Evolutionary conservation across 2,797 vertebrate genomes (phyloP).

Genomic region (Caiman crocodilus): DNA sequence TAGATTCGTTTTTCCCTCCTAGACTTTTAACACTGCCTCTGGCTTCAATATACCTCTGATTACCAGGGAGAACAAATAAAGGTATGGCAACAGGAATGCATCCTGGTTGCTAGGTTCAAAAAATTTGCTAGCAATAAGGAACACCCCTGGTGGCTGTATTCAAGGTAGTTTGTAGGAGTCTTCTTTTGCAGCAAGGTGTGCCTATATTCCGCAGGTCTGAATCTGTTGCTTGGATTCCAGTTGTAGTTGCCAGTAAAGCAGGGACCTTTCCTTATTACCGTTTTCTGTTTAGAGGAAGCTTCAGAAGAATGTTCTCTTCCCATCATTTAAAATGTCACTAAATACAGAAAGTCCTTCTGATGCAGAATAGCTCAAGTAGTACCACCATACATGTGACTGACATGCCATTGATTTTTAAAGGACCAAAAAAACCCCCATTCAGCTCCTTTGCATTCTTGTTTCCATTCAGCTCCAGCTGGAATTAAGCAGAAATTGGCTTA

Average conservation of each 20-base stretch:
- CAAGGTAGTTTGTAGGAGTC: not conserved
- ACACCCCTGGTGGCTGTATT: too few relatives aligned
- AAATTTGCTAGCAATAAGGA: not conserved
- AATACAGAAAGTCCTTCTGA: not conserved
- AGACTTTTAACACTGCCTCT: too few relatives aligned
- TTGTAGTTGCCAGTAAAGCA: too few relatives aligned
- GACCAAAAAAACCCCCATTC: not conserved
- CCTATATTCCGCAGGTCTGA: not conserved
- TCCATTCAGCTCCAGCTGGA: not conserved
- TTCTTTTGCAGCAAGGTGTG: not conserved
- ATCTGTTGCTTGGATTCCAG: not conserved
- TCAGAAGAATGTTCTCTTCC: not conserved
- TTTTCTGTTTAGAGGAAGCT: not conserved
- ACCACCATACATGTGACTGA: not conserved
- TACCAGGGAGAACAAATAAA: too few relatives aligned
- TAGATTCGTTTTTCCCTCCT: too few relatives aligned
- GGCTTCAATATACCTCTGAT: too few relatives aligned
- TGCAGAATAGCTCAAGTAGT: not conserved
- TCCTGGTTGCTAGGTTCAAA: not conserved
- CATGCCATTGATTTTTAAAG: too few relatives aligned
- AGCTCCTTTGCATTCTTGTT: accelerated
- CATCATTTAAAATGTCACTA: not conserved
- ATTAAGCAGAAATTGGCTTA: not conserved
- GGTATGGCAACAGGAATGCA: too few relatives aligned
- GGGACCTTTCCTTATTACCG: too few relatives aligned